These are phyloP conservation scores for Sphaerophoria rueppellii DNA, from an alignment of 2,888 invertebrate species.

Conservation along the genomic window DNA sequence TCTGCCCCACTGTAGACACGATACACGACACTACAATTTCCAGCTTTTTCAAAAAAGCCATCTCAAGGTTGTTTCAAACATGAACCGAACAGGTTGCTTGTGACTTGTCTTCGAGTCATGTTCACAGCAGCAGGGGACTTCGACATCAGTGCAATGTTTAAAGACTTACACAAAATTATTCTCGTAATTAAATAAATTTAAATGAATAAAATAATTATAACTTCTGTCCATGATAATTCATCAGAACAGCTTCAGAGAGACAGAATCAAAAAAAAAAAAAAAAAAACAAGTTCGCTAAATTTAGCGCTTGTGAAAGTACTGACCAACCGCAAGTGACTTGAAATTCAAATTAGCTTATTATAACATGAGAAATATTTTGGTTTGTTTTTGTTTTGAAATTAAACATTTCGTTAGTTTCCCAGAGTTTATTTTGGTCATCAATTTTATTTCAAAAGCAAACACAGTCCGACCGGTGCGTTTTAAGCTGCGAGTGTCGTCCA, in stretches of 20 bases:
- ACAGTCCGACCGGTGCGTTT: not conserved
- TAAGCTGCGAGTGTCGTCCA: constrained; percentile 5
- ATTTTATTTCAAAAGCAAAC: constrained; percentile 4
- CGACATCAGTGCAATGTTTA: too few species aligned
- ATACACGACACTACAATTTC: constrained; percentile 50
- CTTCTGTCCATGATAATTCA: constrained; percentile 27
- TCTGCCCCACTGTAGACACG: not conserved
- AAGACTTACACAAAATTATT: constrained; percentile 31
- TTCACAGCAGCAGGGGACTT: constrained; percentile 2
- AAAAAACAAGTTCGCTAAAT: constrained; percentile 1
- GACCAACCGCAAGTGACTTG: constrained; percentile 12
- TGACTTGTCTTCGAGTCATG: constrained; percentile 28
- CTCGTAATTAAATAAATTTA: constrained; percentile 61
- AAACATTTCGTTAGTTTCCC: constrained; percentile 31
- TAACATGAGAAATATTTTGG: constrained; percentile 15
- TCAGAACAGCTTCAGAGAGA: not conserved
- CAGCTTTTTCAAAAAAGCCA: constrained; percentile 44
- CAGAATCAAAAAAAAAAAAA: not conserved
- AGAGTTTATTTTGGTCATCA: constrained; percentile 57
- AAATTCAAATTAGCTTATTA: constrained; percentile 49
- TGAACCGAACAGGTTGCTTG: constrained; percentile 51
- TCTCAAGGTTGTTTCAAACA: constrained; percentile 68
- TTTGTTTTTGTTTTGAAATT: constrained; percentile 30
- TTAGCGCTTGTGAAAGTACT: constrained; percentile 35
- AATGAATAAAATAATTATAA: constrained; percentile 32